Conservation (phyloP, 92 coral and sea anemone species). For the Siderastrea radians region DNA sequence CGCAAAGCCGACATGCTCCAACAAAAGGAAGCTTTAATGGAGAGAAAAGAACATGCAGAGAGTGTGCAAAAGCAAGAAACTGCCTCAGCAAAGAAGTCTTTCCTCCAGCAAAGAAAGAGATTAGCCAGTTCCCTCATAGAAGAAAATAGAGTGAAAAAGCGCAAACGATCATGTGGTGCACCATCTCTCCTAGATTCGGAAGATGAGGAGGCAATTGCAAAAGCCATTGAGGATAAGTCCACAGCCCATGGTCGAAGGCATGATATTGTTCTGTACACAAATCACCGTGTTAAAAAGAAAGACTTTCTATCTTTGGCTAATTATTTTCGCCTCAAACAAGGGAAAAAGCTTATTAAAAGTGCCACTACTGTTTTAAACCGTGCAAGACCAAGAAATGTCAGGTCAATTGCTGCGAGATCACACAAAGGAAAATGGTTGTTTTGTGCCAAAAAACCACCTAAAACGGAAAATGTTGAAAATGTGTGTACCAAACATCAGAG, state of each 20-base stretch:
- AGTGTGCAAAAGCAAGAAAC: background rate
- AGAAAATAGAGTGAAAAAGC: background rate
- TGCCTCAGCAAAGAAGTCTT: background rate
- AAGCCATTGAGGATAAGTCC: constrained; percentile 51
- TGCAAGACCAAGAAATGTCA: constrained; percentile 62
- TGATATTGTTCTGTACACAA: constrained; percentile 46
- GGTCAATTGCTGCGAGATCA: constrained; percentile 35
- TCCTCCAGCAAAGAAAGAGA: background rate
- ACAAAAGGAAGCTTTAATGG: constrained; percentile 5
- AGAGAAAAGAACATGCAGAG: constrained; percentile 1
- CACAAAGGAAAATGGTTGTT: constrained; percentile 64
- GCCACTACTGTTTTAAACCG: constrained; percentile 65
- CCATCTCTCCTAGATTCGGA: constrained; percentile 5
- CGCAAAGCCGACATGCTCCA: constrained; percentile 3
- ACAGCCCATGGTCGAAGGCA: constrained; percentile 74
- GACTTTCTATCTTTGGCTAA: constrained; percentile 58
- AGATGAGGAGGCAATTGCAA: constrained; percentile 40
- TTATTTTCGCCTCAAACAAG: constrained; percentile 17
- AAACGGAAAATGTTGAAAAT: constrained; percentile 31
- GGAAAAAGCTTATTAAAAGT: constrained; percentile 46
- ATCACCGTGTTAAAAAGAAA: constrained; percentile 62
- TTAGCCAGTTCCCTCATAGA: background rate
- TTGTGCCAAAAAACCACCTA: constrained; percentile 71
- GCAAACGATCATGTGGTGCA: background rate
- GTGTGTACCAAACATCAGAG: constrained; percentile 66